Base-by-base conservation (phyloP, 1,140 invertebrate genomes). In the Wasmannia auropunctata region DNA sequence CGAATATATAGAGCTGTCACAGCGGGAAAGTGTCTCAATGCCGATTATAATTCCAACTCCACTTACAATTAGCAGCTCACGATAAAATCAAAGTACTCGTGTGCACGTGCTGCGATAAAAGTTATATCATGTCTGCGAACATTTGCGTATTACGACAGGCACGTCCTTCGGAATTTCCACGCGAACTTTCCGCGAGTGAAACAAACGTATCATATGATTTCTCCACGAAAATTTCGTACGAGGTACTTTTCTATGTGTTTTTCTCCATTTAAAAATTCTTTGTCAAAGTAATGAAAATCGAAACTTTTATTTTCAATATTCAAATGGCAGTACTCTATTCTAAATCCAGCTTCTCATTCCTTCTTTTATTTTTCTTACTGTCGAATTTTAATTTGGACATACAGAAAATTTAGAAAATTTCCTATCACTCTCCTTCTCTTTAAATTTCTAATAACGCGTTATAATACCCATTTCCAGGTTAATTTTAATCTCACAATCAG, bases 401-500 rank as follows among this genome's bases (percentile, higher is more conserved):
- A n/a, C n/a, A n/a, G 16, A 70, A 69, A 70, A 74, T 37, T 10
- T 65, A 25, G 49, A 69, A 79, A 67, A 76, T 37, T 62, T 46
- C 14, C 43, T 49, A 25, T 28, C 3, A 28, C 8, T 5, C n/a
- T 62, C 5, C 22, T 16, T 40, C 11, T 49, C 16, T 43, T 6
- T 46, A 3, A 43, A 31, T 4, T 37, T 67, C 3, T 4, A 69
- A 49, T 51, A 49, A 25, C n/a, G n/a, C 63, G 6, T 43, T 60
- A n/a, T n/a, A n/a, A n/a, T n/a, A n/a, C n/a, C n/a, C n/a, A n/a
- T n/a, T n/a, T n/a, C n/a, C n/a, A n/a, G n/a, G n/a, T n/a, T n/a
- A n/a, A n/a, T n/a, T n/a, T n/a, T n/a, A n/a, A n/a, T n/a, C n/a
- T n/a, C n/a, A n/a, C n/a, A n/a, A n/a, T n/a, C n/a, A n/a, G n/a